Evolutionary conservation across 2,113 vertebrate species (phyloP).

Genomic region (Psammodynastes pulverulentus): DNA sequence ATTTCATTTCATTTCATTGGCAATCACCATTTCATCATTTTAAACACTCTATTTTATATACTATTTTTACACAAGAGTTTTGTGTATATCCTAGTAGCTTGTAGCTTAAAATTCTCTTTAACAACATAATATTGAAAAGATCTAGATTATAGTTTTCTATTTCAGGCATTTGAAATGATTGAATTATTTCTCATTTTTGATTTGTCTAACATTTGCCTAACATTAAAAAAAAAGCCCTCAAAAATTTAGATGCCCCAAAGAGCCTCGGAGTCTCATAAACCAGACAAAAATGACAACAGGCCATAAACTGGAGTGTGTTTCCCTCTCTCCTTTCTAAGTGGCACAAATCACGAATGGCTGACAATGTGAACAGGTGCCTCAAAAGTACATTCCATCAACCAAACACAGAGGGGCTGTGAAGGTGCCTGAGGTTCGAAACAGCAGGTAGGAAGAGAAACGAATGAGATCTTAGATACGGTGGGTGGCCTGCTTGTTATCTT

Average conservation of each 20-base stretch:
- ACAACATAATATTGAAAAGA: background rate
- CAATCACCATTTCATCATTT: background rate
- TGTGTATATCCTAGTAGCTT: background rate
- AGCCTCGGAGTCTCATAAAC: conserved; percentile 50
- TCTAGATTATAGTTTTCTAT: background rate
- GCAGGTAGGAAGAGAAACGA: conserved; percentile 54
- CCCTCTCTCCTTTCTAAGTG: conserved; percentile 13
- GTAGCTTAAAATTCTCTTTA: background rate
- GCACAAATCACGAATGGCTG: conserved; percentile 50
- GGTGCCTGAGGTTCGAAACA: conserved; percentile 27
- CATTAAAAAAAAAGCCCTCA: conserved; percentile 29
- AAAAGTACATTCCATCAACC: conserved; percentile 28
- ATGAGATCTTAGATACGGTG: conserved; percentile 53
- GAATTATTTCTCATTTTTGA: conserved; percentile 32
- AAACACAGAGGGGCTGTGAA: conserved; percentile 37
- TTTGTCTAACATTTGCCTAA: conserved; percentile 36
- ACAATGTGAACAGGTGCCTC: conserved; percentile 67
- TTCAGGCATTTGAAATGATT: conserved; percentile 38
- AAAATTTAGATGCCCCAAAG: conserved; percentile 37
- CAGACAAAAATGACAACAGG: conserved; percentile 52
- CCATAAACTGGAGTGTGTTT: conserved; percentile 35
- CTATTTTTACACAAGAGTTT: background rate
- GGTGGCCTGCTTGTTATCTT: conserved; percentile 77
- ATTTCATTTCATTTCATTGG: background rate
- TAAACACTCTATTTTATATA: rapidly evolving